These are phyloP conservation scores for Apis dorsata DNA, from an alignment of 1,140 invertebrate species.

Conservation along the genomic window DNA sequence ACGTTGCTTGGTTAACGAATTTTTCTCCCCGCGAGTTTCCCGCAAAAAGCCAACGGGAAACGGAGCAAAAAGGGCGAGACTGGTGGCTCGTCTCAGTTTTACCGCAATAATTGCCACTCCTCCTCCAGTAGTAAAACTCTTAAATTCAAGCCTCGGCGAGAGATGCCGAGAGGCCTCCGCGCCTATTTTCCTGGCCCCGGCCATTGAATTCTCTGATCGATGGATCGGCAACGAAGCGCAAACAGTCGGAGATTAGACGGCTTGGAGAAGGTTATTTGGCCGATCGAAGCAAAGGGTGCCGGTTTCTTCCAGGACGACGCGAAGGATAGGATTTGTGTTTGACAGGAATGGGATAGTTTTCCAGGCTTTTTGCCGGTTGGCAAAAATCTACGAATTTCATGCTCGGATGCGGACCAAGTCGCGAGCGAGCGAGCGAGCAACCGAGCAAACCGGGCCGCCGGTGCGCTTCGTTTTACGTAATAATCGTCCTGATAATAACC, in stretches of 20 bases:
- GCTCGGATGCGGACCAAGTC: conserved; percentile 59
- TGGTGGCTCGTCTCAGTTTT: conserved; percentile 11
- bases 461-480: conserved; percentile 47
- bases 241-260: conserved; percentile 21
- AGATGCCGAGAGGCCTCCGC: no score
- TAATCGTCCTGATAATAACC: conserved; percentile 52
- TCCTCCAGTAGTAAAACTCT: conserved; percentile 36
- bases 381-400: conserved; percentile 64
- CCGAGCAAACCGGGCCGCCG: conserved; percentile 52
- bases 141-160: conserved; percentile 22
- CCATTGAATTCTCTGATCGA: conserved; percentile 16
- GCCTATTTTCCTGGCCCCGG: not conserved
- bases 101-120: conserved; percentile 40
- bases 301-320: conserved; percentile 8
- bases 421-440: conserved; percentile 58
- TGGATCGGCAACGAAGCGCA: not conserved
- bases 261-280: not conserved
- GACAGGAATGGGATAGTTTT: conserved; percentile 44
- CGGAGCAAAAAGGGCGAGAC: not conserved
- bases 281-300: conserved; percentile 28
- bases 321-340: conserved; percentile 11
- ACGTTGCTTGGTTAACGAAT: not conserved
- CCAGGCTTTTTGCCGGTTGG: conserved; percentile 16
- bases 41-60: not conserved
- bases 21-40: not conserved